A percentile compares a stretch with the other conserved stretches of the same genome.
These are phyloP conservation scores for Columba guinea DNA, from an alignment of 2,797 vertebrate species.

Conservation along the genomic window DNA sequence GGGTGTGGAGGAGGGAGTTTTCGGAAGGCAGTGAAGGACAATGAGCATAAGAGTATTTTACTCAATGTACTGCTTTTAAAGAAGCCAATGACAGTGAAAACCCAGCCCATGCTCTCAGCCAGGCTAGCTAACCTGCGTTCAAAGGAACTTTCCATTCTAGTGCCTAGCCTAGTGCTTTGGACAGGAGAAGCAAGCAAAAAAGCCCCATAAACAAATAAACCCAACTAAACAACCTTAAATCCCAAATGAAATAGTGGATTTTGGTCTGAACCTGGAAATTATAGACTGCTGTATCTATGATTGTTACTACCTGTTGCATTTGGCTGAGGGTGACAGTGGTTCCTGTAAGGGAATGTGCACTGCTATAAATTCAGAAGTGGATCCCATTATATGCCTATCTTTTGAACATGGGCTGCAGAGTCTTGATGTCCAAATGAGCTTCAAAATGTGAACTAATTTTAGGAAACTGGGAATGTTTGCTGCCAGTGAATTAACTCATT, in stretches of 20 bases:
- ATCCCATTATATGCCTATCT: rapidly evolving
- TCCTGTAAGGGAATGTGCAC: not conserved
- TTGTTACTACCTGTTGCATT: not conserved
- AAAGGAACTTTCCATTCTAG: not conserved
- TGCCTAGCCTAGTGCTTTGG: not conserved
- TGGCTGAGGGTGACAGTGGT: not conserved
- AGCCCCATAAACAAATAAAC: not conserved
- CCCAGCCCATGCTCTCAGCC: not conserved
- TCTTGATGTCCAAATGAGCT: not conserved
- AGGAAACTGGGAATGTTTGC: not conserved
- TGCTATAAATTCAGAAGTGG: not conserved
- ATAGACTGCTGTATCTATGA: not conserved
- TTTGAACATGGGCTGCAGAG: not conserved
- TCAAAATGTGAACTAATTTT: not conserved
- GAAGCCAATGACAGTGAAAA: not conserved
- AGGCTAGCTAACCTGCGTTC: not conserved
- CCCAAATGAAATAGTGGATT: not conserved
- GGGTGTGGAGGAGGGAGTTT: not conserved
- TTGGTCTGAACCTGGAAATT: not conserved
- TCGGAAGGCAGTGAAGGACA: not conserved
- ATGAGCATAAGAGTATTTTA: not conserved
- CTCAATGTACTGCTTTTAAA: not conserved
- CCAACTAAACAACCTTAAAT: not conserved
- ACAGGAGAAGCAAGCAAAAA: not conserved
- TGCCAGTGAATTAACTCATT: not conserved